These are phyloP conservation scores for Sitobion miscanthi DNA, from an alignment of 1,140 invertebrate genomes.

Conservation along the genomic window DNA sequence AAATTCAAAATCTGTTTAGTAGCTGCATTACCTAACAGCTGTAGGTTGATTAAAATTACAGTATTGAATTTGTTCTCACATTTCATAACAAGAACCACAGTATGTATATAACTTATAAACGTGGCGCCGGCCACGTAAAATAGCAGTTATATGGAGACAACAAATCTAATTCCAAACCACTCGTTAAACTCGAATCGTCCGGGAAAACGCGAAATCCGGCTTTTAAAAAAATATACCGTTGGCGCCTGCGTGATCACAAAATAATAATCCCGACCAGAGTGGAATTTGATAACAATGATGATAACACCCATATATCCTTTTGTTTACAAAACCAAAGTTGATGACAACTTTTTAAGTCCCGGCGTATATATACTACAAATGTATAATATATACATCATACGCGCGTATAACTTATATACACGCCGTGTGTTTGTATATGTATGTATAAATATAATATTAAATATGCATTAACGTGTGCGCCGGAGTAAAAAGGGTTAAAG, in stretches of 20 bases:
- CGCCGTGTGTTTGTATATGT: not conserved
- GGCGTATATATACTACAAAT: constrained; percentile 1
- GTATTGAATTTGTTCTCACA: not conserved
- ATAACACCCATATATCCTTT: constrained; percentile 36
- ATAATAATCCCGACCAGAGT: constrained; percentile 41
- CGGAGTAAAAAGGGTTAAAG: constrained; percentile 55
- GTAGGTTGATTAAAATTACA: not conserved
- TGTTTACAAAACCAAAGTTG: constrained; percentile 52
- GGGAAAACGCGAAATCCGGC: not conserved
- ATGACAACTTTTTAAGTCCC: constrained; percentile 56
- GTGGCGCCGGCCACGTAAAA: not conserved
- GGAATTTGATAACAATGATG: constrained; percentile 50
- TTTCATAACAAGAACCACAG: not conserved
- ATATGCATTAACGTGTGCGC: constrained; percentile 56
- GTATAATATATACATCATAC: not conserved
- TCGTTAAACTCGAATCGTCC: constrained; percentile 9
- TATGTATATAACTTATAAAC: not conserved
- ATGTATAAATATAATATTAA: constrained; percentile 52
- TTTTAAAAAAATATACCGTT: constrained; percentile 20
- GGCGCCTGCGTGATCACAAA: constrained; percentile 17
- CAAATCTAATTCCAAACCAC: not conserved
- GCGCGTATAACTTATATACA: not conserved
- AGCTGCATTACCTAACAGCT: not conserved
- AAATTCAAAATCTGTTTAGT: not conserved
- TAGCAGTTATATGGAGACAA: not conserved